Percentiles rank a stretch among this genome's conserved stretches.
Evolutionary conservation across 2,113 vertebrate species (phyloP).

Genomic region (Glareola pratincola): DNA sequence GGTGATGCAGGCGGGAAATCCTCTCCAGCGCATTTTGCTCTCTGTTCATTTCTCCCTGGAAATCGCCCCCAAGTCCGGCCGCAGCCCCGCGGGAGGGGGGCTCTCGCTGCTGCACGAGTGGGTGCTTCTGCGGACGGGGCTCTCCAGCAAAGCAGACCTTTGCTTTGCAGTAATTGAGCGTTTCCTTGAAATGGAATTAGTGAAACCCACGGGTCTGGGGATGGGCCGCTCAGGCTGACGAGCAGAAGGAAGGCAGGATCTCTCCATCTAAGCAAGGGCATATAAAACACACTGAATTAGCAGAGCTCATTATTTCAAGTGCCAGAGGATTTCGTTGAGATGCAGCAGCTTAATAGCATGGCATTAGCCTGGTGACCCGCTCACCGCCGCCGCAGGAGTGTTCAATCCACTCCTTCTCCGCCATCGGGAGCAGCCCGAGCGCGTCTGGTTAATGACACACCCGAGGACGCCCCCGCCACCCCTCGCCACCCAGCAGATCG

Average conservation of each 20-base stretch:
- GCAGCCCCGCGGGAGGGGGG: accelerated
- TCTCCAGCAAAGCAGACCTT: neutral
- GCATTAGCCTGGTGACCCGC: neutral
- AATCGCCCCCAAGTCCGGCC: accelerated
- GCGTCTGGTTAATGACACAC: accelerated
- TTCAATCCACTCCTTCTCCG: neutral
- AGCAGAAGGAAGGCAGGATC: neutral
- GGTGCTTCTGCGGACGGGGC: neutral
- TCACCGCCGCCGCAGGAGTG: accelerated
- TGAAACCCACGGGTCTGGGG: accelerated
- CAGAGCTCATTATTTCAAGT: neutral
- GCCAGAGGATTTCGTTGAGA: neutral
- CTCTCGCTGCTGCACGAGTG: neutral
- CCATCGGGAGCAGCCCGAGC: accelerated
- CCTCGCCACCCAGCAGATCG: accelerated
- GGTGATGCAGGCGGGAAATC: accelerated
- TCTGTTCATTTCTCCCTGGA: neutral
- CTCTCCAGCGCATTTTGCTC: accelerated
- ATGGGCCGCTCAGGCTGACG: accelerated
- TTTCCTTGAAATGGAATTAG: neutral
- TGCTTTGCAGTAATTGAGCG: accelerated
- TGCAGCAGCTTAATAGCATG: neutral
- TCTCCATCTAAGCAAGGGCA: neutral
- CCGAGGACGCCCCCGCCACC: neutral
- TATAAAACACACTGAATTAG: neutral